Base-by-base conservation (phyloP, 2,113 vertebrate genomes). In the Clupea harengus region DNA sequence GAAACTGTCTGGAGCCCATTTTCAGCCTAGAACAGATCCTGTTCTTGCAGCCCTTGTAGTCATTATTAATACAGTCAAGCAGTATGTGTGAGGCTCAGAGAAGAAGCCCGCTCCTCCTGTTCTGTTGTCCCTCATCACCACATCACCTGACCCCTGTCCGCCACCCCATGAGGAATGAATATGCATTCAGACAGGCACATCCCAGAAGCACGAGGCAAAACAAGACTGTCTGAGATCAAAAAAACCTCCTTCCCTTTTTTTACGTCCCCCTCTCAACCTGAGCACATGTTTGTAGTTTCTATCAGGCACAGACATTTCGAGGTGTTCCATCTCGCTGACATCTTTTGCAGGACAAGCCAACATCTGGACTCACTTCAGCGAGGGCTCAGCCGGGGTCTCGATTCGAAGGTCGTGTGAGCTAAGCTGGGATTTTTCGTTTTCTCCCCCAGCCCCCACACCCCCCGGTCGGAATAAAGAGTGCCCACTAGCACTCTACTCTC, bases 351-450 rank as follows among this genome's bases (percentile, higher is more conserved):
- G 64, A 39, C 45, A 82, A 78, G 83, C 64, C 64, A 64, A 45
- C 89, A 86, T 88, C 85, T 91, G 89, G 85, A 85, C 57, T 85
- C 45, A 86, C 85, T 88, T 87, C 82, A 86, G 78, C 83, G 57
- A 44, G 82, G 82, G 82, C 45, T 45, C 64, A 54, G n/a, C 67
- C 81, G 28, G 72, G 72, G 72, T 78, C 72, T 78, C 72, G 25
- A 78, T 78, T 78, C 28, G 72, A 78, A 78, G 72, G 72, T 78
- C 72, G 39, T 78, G 28, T 39, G 25, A 5, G 28, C 72, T 78
- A 78, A 78, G 11, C 39, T 32, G 32, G 28, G 72, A 39, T 78
- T 78, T 78, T 78, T 78, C 32, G 15, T 44, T 28, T 75, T 75
- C 13, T 75, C 28, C 39, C 15, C 57, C 20, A n/a, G 10, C 72